Percentiles rank a stretch among this genome's conserved stretches.
These are phyloP conservation scores for Tyria jacobaeae DNA, from an alignment of 2,888 invertebrate species.

Conservation along the genomic window DNA sequence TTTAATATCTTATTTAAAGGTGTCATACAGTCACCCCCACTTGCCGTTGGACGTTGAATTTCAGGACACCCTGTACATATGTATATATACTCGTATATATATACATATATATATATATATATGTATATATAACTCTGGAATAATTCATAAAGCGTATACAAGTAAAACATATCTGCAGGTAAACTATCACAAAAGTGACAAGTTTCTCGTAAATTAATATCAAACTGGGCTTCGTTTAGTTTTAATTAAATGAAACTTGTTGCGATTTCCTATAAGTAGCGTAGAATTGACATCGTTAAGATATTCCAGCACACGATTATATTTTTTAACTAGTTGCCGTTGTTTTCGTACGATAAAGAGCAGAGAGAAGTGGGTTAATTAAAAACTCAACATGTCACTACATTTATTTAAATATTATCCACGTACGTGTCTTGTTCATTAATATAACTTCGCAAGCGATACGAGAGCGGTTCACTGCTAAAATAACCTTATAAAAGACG, in stretches of 20 bases:
- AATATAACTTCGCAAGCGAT: constrained; percentile 7
- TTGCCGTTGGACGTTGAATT: too few species aligned
- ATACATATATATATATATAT: too few species aligned
- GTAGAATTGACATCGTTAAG: constrained; percentile 34
- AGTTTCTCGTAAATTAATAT: constrained; percentile 29
- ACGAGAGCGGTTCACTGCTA: neutral
- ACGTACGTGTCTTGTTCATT: neutral
- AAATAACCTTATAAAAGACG: too few species aligned
- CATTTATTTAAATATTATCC: neutral
- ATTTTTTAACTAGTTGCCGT: constrained; percentile 14
- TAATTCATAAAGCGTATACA: too few species aligned
- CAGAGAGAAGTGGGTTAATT: constrained; percentile 34
- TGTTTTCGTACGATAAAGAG: constrained; percentile 18
- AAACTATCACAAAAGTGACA: constrained; percentile 16
- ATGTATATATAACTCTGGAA: neutral
- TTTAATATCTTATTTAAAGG: too few species aligned
- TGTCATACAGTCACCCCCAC: too few species aligned
- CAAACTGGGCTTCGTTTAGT: constrained; percentile 45
- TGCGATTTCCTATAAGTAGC: constrained; percentile 35
- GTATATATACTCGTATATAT: too few species aligned
- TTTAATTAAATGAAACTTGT: constrained; percentile 57
- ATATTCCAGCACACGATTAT: constrained; percentile 20
- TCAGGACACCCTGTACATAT: too few species aligned
- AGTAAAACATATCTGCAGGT: neutral
- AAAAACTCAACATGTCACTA: constrained; percentile 4